phyloP scores from a whole-genome alignment of 2,888 invertebrate species.

The Brenthis hecate region DNA sequence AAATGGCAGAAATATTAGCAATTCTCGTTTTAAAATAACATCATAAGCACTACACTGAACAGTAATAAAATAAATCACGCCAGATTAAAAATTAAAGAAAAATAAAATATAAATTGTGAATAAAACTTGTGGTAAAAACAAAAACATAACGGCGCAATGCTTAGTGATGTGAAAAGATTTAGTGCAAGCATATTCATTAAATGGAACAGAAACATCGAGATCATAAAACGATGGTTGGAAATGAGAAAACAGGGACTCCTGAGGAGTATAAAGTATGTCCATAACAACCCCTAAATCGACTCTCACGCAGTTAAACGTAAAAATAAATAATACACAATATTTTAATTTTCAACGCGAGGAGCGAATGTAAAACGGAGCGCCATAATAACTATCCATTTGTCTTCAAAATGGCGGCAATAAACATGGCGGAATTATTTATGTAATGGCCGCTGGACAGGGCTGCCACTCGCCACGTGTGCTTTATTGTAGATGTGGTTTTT shows the following conservation, averaged over 20 bases:
- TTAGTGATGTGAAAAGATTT: conserved; percentile 63
- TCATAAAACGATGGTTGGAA: conserved; percentile 49
- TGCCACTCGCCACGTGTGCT: conserved; percentile 75
- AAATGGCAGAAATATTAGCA: background rate
- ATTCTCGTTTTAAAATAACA: conserved; percentile 9
- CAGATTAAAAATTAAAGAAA: conserved; percentile 26
- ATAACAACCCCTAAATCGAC: conserved; percentile 63
- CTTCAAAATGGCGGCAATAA: conserved; percentile 82
- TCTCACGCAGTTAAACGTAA: conserved; percentile 70
- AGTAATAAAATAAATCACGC: conserved; percentile 22
- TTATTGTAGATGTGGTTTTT: conserved; percentile 78
- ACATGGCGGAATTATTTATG: conserved; percentile 81
- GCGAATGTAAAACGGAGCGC: conserved; percentile 79
- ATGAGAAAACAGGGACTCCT: conserved; percentile 43
- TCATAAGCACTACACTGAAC: conserved; percentile 14
- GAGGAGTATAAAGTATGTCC: conserved; percentile 53
- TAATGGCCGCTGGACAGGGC: conserved; percentile 77
- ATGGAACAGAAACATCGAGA: conserved; percentile 46
- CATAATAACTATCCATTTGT: conserved; percentile 82
- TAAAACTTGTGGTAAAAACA: conserved; percentile 27
- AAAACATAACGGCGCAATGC: conserved; percentile 40
- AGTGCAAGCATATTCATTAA: conserved; percentile 53
- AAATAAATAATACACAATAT: conserved; percentile 80
- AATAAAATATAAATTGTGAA: conserved; percentile 23
- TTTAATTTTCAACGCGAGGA: conserved; percentile 77